phyloP scores from a whole-genome alignment of 2,888 invertebrate genomes.

The Tiliacea aurago region DNA sequence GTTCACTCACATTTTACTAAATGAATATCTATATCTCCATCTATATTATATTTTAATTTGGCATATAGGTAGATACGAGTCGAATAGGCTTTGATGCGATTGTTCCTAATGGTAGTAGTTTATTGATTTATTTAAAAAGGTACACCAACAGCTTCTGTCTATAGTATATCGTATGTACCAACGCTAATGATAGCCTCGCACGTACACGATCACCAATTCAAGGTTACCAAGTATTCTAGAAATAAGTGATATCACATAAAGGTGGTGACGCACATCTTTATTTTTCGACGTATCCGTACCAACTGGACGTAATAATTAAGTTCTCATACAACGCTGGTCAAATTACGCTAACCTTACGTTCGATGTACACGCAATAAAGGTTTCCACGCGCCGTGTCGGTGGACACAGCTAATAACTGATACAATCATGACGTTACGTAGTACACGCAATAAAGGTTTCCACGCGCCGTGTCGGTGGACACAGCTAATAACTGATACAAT shows the following conservation, averaged over 20 bases:
- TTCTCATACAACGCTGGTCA: not conserved
- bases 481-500: constrained; percentile 30
- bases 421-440: constrained; percentile 31
- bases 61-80: not conserved
- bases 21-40: not conserved
- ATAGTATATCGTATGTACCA: not conserved
- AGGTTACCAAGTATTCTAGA: not conserved
- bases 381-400: constrained; percentile 9
- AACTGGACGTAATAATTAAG: no score
- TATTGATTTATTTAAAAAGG: not conserved
- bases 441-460: constrained; percentile 1
- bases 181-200: not conserved
- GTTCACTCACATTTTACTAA: not conserved
- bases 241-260: not conserved
- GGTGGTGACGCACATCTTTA: no score
- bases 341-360: not conserved
- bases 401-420: constrained; percentile 35
- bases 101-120: not conserved
- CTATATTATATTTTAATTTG: not conserved
- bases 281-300: no score
- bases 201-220: not conserved
- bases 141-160: not conserved
- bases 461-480: constrained; percentile 12
- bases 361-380: not conserved
- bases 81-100: not conserved